Evolutionary conservation across 2,888 invertebrate species (phyloP).

Genomic region (Boloria selene): DNA sequence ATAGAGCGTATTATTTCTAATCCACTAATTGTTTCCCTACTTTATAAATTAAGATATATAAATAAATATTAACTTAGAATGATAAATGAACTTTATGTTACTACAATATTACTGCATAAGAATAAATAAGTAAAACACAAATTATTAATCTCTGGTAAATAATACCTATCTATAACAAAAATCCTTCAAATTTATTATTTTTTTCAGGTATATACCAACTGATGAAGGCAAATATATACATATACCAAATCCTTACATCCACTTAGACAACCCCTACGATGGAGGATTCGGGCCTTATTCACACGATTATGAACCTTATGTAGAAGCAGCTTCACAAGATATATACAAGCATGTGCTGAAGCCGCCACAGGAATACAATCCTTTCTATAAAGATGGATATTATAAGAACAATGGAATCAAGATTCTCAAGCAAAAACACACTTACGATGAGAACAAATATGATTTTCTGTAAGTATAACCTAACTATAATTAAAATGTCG

Average conservation of each 20-base stretch:
- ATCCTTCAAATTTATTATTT: constrained; percentile 30
- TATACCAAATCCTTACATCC: constrained; percentile 78
- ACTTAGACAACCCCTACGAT: constrained; percentile 75
- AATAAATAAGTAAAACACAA: too few relatives aligned
- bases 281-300: constrained; percentile 73
- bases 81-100: too few relatives aligned
- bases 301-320: constrained; percentile 75
- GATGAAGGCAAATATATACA: constrained; percentile 81
- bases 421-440: constrained; percentile 75
- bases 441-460: constrained; percentile 77
- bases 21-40: too few relatives aligned
- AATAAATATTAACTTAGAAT: too few relatives aligned
- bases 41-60: too few relatives aligned
- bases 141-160: too few relatives aligned
- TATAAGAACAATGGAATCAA: constrained; percentile 80
- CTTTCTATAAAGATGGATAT: constrained; percentile 76
- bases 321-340: constrained; percentile 72
- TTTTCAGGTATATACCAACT: constrained; percentile 68
- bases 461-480: constrained; percentile 75
- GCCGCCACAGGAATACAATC: constrained; percentile 62
- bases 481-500: background rate
- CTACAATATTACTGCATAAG: too few relatives aligned
- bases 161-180: background rate
- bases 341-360: constrained; percentile 61
- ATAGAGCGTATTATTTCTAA: too few relatives aligned